Base-by-base conservation (phyloP, 2,113 vertebrate species). In the Cyanoliseus patagonus region DNA sequence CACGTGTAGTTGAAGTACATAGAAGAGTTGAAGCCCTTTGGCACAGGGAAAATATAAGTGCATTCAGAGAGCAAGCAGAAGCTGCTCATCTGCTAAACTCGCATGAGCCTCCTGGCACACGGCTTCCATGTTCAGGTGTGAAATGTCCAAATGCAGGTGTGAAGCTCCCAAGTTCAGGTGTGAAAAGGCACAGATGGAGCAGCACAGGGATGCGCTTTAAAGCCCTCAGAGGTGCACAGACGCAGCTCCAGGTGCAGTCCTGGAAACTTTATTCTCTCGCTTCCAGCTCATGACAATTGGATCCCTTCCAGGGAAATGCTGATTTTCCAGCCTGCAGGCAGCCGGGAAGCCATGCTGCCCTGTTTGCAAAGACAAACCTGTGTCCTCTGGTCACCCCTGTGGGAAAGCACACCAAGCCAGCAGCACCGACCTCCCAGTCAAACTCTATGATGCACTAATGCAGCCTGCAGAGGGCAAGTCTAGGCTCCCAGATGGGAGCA, bases 321-420 rank as follows among this genome's bases (percentile, higher is more conserved):
- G 30, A 9, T 14, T 64, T 16, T 3, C 16, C 35, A 39, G 42
- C 44, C 33, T 14, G 1, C 47, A 23, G 68, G 53, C 17, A 17
- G 0, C 7, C 0, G 1, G 46, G 25, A 16, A 46, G 17, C 57
- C 53, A 13, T 4, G 35, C 75, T 49, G 57, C 44, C 15, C 0
- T 0, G 37, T 55, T 85, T 35, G n/a, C 20, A 7, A 3, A 4
- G 3, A 17, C 49, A 27, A 44, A 76, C 39, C 51, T 19, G 18
- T 22, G 9, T 2, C 30, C 52, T 11, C 35, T 1, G 1, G 4
- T 6, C 31, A 0, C 44, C 17, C 1, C 1, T 2, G 30, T 2
- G 47, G 17, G 74, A 4, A n/a, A 28, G n/a, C 2, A 7, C 10
- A 1, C 33, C 27, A 17, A 17, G 2, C 1, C 1, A 3, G 30